phyloP scores from a whole-genome alignment of 2,888 invertebrate genomes.

The Lasius platythorax region DNA sequence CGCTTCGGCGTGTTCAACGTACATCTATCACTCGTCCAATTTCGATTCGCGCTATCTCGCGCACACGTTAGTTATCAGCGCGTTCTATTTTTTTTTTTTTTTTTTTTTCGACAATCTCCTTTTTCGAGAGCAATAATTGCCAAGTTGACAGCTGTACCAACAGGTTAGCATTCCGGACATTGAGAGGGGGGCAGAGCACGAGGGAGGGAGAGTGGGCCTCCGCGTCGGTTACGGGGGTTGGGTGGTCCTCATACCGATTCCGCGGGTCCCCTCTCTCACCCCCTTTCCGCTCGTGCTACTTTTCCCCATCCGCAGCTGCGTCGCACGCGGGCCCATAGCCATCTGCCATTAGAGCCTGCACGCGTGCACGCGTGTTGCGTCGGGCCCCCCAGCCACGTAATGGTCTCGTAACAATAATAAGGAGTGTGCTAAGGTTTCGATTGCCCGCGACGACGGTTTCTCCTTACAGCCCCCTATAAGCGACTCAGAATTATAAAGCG shows the following conservation, averaged over 20 bases:
- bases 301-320: conserved; percentile 76
- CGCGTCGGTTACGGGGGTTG: conserved; percentile 47
- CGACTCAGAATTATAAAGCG: conserved; percentile 14
- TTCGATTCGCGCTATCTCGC: background rate
- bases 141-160: conserved; percentile 57
- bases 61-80: background rate
- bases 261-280: conserved; percentile 21
- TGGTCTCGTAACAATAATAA: conserved; percentile 65
- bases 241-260: conserved; percentile 56
- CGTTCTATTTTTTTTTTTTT: conserved; percentile 11
- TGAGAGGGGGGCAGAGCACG: background rate
- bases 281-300: conserved; percentile 14
- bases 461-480: background rate
- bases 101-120: background rate
- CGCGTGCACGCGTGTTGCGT: conserved; percentile 67
- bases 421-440: conserved; percentile 68
- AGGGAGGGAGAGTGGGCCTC: background rate
- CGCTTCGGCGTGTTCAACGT: conserved; percentile 11
- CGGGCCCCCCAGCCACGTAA: conserved; percentile 68
- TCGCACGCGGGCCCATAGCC: conserved; percentile 77
- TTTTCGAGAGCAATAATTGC: conserved; percentile 41
- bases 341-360: conserved; percentile 78
- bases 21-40: conserved; percentile 29
- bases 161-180: conserved; percentile 63
- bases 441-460: conserved; percentile 26